A percentile compares a stretch with the other conserved stretches of the same genome.
phyloP scores from a whole-genome alignment of 2,797 vertebrate species.

The Sebastes itinus region DNA sequence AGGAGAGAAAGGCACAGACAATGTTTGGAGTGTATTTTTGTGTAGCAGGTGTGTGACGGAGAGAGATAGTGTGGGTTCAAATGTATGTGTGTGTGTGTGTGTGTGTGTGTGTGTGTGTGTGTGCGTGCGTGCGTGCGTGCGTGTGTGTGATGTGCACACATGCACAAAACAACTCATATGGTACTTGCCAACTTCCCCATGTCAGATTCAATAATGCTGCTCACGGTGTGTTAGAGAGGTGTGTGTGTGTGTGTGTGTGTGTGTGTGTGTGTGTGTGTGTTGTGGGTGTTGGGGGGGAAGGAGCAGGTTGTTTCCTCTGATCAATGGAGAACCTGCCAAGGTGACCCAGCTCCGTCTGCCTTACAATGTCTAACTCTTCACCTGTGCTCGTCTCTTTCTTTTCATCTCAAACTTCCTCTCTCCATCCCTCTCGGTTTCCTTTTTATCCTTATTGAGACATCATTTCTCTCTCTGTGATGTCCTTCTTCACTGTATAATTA shows the following conservation, averaged over 20 bases:
- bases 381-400: background rate
- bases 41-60: conserved; percentile 13
- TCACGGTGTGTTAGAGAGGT: conserved; percentile 61
- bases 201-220: conserved; percentile 88
- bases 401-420: background rate
- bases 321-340: conserved; percentile 89
- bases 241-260: conserved; percentile 31
- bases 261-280: conserved; percentile 30
- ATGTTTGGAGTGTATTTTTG: conserved; percentile 8
- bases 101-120: background rate
- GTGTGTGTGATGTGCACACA: background rate
- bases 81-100: background rate
- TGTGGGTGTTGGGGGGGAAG: conserved; percentile 66
- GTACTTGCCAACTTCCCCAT: conserved; percentile 81
- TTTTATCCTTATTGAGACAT: background rate
- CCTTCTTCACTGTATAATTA: background rate
- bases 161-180: conserved; percentile 4
- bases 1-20: conserved; percentile 11
- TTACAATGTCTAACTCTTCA: background rate
- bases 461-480: background rate
- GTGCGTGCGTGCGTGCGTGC: accelerated
- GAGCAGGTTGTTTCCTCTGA: conserved; percentile 77
- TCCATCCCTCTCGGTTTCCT: background rate
- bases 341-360: conserved; percentile 81
- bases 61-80: background rate